Base-by-base conservation (phyloP, 2,888 invertebrate species). In the Colletes collaris region DNA sequence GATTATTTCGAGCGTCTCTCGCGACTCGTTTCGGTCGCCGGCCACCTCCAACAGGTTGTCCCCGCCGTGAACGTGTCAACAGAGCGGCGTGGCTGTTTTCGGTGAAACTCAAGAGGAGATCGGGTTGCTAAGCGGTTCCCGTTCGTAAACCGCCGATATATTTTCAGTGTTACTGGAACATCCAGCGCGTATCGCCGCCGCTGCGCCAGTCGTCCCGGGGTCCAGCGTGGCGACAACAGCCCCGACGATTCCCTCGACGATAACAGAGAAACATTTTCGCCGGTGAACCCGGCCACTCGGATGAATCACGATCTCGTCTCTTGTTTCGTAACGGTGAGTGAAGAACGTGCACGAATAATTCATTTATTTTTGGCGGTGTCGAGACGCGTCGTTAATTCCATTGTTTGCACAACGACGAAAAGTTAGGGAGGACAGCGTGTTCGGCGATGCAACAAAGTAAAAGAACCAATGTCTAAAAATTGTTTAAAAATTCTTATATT, bases 271-370 rank as follows among this genome's bases (percentile, higher is more conserved):
- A 70, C 16, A 16, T 16, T 16, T 65, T 56, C 27, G 50, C 62
- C 70, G 70, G 60, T 71, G 70, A 75, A 55, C 64, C 60, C 35
- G 79, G 52, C 65, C 71, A 27, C 55, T 68, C 40, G 79, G 62
- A 76, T 79, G 81, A 81, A 79, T 81, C 79, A 79, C 68, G 50
- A 46, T 72, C 52, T 68, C 59, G 49, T 53, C 55, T 63, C 19
- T 46, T 52, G 53, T 11, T 58, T 19, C 60, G 35, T 40, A 49
- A 56, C 49, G 69, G 69, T 80, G 72, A 72, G 67, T 79, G 16
- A 71, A 1, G 2, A 3, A 52, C 35, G 49, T 40, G 16, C 8
- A 19, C 13, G 37, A 67, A 74, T 40, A 52, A 77, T 74, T 62
- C 27, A 19, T 44, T 73, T 52, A 37, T 62, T 58, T 49, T 37